Conservation (phyloP, 2,888 invertebrate genomes). For the Rhogogaster chlorosoma region DNA sequence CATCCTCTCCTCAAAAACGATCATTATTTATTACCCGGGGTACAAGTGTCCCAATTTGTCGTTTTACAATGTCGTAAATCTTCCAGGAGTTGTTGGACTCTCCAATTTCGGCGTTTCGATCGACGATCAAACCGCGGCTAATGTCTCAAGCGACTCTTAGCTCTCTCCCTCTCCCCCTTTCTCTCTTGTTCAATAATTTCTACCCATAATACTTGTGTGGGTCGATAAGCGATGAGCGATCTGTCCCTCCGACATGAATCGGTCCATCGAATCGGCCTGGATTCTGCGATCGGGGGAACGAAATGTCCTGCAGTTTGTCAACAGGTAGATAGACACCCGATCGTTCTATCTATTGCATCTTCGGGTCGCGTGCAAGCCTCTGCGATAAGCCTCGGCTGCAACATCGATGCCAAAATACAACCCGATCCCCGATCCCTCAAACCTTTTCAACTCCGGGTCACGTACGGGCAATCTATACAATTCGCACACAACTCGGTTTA, state of each 20-base stretch:
- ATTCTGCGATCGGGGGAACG: background rate
- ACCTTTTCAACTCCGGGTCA: background rate
- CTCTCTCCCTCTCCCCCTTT: background rate
- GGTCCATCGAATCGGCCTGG: background rate
- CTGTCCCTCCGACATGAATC: background rate
- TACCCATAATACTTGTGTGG: background rate
- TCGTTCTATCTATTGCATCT: background rate
- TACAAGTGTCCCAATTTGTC: background rate
- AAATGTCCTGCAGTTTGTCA: background rate
- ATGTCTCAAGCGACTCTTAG: background rate
- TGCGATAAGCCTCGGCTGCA: background rate
- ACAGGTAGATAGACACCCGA: constrained; percentile 14
- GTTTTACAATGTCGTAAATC: background rate
- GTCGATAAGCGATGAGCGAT: background rate
- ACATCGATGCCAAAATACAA: background rate
- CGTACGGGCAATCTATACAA: background rate
- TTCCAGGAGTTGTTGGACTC: background rate
- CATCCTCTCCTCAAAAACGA: too few relatives aligned
- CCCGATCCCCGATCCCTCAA: background rate
- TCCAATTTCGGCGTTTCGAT: background rate
- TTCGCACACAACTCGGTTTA: background rate
- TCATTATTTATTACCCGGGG: background rate
- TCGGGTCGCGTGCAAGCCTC: constrained; percentile 7
- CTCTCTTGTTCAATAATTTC: background rate
- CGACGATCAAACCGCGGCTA: background rate